Evolutionary conservation across 2,113 vertebrate genomes (phyloP), one percentile per base, ranked within the genome.

Genomic region (Sapajus apella): DNA sequence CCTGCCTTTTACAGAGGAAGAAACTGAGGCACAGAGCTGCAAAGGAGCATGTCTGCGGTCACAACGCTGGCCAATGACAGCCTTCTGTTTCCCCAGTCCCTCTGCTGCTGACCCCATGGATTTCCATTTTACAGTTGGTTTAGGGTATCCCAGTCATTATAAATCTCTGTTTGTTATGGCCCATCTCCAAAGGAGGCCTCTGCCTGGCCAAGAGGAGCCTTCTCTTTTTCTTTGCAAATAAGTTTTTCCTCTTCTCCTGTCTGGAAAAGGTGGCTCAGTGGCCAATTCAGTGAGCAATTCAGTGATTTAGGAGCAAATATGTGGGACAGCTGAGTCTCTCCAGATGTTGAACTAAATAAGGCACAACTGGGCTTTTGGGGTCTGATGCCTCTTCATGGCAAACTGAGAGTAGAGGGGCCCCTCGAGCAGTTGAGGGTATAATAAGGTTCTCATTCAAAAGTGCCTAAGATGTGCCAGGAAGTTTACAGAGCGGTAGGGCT

Each of bases 191-290:
- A 93, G 83, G 55, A 97, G 85, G 84, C 52, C 76, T 87, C 52
- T 10, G 64, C 87, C 80, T 58, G 35, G 64, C 96, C 95, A 91
- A 96, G 76, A 93, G 35, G 90, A 95, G 84, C 17, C 73, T 72
- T 96, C 66, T 97, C 90, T 93, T 89, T 97, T 75, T 92, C 87
- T 95, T 92, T 66, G 40, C 81, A 94, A 97, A 88, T 97, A 93
- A 97, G 12, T 80, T 97, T 97, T 98, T 98, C 96, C 95, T 95
- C 23, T 95, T 86, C 32, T 88, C 75, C 56, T 90, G 37, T 98
- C 97, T 98, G 97, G 95, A 97, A 97, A 97, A 97, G 87, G 73
- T 96, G 50, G 84, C 50, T 92, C 0, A 5, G 94, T 52, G 0
- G 92, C 97, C 98, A 97, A 86, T 56, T 96, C 92, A 96, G 94